Percentiles rank a stretch among this genome's conserved stretches.
Conservation (phyloP, 2,797 vertebrate genomes). For the Sebastes itinus region DNA sequence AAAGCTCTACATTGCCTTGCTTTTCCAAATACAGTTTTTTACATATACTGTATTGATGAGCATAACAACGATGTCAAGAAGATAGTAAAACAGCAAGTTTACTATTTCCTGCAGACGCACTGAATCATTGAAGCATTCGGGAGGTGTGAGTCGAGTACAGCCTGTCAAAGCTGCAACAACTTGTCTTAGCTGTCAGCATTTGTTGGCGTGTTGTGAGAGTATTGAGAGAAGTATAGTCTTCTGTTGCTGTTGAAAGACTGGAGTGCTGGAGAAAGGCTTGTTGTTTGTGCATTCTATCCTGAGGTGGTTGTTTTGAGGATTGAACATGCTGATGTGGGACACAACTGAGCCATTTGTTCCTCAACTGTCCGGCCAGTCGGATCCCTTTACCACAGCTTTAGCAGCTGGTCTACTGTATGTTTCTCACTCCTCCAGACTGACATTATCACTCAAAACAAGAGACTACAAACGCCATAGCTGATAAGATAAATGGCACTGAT, state of each 20-base stretch:
- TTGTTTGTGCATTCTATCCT: slow-evolving; percentile 16
- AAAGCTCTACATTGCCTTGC: neutral
- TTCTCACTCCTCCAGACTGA: slow-evolving; percentile 1
- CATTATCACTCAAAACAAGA: neutral
- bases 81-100: neutral
- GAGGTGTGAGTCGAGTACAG: neutral
- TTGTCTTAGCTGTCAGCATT: slow-evolving; percentile 28
- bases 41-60: neutral
- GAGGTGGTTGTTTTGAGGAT: slow-evolving; percentile 18
- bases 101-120: neutral
- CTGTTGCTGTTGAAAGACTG: slow-evolving; percentile 9
- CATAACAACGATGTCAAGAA: neutral
- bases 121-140: slow-evolving; percentile 23
- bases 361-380: neutral
- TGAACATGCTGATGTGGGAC: slow-evolving; percentile 5
- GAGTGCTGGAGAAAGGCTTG: neutral
- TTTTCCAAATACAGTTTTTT: neutral
- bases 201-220: slow-evolving; percentile 11
- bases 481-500: neutral
- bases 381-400: slow-evolving; percentile 2
- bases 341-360: slow-evolving; percentile 26
- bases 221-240: neutral
- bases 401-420: neutral
- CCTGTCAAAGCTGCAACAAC: slow-evolving; percentile 38
- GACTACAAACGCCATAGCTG: neutral